Conservation (phyloP, 1,140 invertebrate genomes). For the Zaprionus africanus region DNA sequence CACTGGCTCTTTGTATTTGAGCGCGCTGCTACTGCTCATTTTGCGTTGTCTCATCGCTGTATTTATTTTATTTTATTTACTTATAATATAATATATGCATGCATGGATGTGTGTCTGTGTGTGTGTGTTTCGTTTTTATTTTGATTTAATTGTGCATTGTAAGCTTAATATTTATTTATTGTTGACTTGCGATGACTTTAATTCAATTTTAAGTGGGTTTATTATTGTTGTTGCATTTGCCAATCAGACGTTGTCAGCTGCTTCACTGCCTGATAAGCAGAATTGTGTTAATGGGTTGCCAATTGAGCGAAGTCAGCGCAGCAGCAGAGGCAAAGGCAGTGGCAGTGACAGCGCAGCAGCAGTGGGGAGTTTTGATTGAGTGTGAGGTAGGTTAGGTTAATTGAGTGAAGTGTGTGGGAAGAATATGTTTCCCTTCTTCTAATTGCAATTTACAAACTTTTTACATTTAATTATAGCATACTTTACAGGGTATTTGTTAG, state of each 20-base stretch:
- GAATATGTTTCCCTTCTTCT: neutral
- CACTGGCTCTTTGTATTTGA: slow-evolving; percentile 7
- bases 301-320: slow-evolving; percentile 12
- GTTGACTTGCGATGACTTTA: slow-evolving; percentile 67
- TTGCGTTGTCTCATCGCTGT: slow-evolving; percentile 63
- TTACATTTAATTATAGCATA: slow-evolving; percentile 21
- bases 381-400: neutral
- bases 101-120: neutral
- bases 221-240: slow-evolving; percentile 41
- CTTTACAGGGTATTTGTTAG: slow-evolving; percentile 8
- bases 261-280: slow-evolving; percentile 25
- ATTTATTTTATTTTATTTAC: slow-evolving; percentile 31
- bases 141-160: slow-evolving; percentile 73
- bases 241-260: slow-evolving; percentile 45
- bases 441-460: neutral
- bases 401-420: neutral
- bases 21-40: slow-evolving; percentile 52
- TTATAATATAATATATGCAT: neutral
- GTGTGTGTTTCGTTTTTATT: slow-evolving; percentile 43
- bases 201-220: slow-evolving; percentile 63
- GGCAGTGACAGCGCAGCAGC: neutral
- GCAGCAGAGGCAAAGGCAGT: neutral
- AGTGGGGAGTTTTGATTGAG: neutral
- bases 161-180: slow-evolving; percentile 60
- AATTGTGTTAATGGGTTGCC: slow-evolving; percentile 44